These are phyloP conservation scores for Monodelphis domestica DNA, from an alignment of 2,797 vertebrate species.

Conservation along the genomic window DNA sequence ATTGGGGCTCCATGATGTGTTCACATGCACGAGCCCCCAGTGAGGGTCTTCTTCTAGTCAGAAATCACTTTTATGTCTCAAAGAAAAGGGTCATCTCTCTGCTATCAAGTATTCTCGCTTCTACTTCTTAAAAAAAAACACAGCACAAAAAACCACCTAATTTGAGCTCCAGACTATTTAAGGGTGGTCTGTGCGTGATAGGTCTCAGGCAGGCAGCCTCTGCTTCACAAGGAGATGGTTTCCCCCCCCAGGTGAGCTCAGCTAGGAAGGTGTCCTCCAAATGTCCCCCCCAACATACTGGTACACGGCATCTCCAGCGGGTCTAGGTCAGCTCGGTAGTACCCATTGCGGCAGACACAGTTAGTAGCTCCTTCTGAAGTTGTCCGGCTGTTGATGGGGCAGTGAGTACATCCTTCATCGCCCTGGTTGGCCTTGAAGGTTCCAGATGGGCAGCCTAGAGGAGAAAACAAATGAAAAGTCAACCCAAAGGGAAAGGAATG, in stretches of 20 bases:
- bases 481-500: neutral
- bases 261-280: neutral
- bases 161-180: neutral
- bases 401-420: constrained; percentile 92
- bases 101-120: neutral
- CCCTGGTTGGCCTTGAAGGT: constrained; percentile 96
- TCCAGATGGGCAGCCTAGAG: constrained; percentile 91
- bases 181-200: neutral
- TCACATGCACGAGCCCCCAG: fast-evolving
- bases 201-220: neutral
- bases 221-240: neutral
- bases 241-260: neutral
- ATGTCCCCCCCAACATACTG: constrained; percentile 86
- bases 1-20: neutral
- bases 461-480: constrained; percentile 44
- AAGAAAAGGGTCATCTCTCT: neutral
- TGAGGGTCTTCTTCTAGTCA: neutral
- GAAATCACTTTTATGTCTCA: neutral
- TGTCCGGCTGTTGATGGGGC: constrained; percentile 95
- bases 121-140: neutral
- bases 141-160: too few relatives aligned
- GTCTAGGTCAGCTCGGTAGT: constrained; percentile 93
- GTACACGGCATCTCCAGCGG: constrained; percentile 95
- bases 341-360: constrained; percentile 92
- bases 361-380: constrained; percentile 93